These are phyloP conservation scores for Rhingia rostrata DNA, from an alignment of 2,888 invertebrate genomes.

Conservation along the genomic window DNA sequence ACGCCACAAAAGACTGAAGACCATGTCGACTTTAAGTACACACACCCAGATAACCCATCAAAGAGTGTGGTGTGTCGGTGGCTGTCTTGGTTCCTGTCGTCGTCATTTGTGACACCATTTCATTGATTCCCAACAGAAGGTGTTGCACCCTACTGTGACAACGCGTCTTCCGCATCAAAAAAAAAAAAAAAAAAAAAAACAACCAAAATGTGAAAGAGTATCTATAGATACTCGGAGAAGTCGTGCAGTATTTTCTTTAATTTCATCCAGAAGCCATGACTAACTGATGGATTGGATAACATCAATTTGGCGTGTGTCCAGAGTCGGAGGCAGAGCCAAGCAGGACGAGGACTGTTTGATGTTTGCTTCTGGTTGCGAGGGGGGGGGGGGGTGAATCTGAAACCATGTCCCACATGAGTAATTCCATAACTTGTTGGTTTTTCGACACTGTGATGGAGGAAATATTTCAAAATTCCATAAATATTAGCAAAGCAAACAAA, in stretches of 20 bases:
- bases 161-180: conserved; percentile 36
- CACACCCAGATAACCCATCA: conserved; percentile 15
- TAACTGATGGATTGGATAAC: conserved; percentile 64
- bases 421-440: conserved; percentile 3
- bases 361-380: too few species aligned
- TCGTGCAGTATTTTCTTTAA: conserved; percentile 27
- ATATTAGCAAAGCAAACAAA: conserved; percentile 8
- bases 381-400: neutral
- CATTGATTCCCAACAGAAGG: conserved; percentile 32
- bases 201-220: neutral
- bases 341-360: conserved; percentile 12
- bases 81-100: neutral
- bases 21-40: neutral
- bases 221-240: conserved; percentile 23
- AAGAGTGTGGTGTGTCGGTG: conserved; percentile 1
- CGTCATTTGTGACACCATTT: conserved; percentile 54
- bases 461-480: conserved; percentile 15
- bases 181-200: neutral
- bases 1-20: conserved; percentile 12
- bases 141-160: conserved; percentile 55
- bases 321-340: neutral
- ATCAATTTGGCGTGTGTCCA: conserved; percentile 64
- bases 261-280: conserved; percentile 56
- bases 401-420: conserved; percentile 32
- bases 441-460: neutral